Base-by-base conservation (phyloP, 53 echinoderm and acorn worm species). In the Patiria pectinifera region DNA sequence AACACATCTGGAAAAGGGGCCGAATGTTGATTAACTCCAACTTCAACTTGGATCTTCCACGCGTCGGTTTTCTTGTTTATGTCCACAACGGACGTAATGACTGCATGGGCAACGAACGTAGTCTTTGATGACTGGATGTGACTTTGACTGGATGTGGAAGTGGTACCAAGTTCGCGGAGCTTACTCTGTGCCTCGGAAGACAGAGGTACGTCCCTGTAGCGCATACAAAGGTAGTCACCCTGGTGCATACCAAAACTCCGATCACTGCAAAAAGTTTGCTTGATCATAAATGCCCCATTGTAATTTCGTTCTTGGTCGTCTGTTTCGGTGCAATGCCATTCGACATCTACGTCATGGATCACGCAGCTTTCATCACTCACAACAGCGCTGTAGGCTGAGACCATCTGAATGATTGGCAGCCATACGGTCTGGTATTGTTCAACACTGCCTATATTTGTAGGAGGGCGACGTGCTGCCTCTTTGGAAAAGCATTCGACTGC, bases 391-490 rank as follows among this genome's bases (percentile, higher is more conserved):
- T 92, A 82, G 49, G 94, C 98, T 86, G 93, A 66, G 16, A 93
- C 22, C 98, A 97, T 97, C 69, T 91, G 86, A n/a, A 96, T 21
- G 59, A 97, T 86, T 4, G 96, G 95, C 5, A 93, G 90, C 98
- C 98, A 97, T 25, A 92, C 75, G 43, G 89, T 83, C 75, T 94
- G 83, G 69, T 97, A 97, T 19, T 69, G 72, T 12, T 76, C 48
- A 48, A 96, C 85, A 43, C 87, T 87, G 4, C 75, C 78, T 46
- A 89, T 91, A 79, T 63, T 86, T 2, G 66, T 59, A n/a, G 93
- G 82, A 45, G 69, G 93, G 18, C 91, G 78, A 23, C 84, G 77
- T 48, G 86, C 87, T 9, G 95, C 96, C 5, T 94, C 82, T n/a
- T 59, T 80, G 26, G 94, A 62, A 69, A 97, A 95, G 86, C 95